Base-by-base conservation (phyloP, 1,140 invertebrate genomes). In the Ganaspis sp. region DNA sequence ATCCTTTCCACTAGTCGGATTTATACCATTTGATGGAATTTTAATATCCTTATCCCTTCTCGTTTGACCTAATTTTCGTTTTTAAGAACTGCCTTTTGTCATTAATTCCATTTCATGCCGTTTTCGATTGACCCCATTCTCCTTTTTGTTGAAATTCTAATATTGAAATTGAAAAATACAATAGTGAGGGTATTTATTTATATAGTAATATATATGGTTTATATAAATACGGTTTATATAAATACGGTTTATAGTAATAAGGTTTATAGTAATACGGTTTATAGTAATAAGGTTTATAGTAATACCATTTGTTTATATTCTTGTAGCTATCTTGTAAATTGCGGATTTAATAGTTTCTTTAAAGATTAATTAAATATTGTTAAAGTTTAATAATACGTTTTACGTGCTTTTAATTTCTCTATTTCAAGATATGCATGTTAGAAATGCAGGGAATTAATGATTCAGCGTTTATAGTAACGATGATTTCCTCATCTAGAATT, bases 401-500 rank as follows among this genome's bases (percentile, higher is more conserved):
- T 40, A 40, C n/a, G 12, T 45, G 15, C 42, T n/a, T 45, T 45
- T 45, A 45, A 45, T 45, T 45, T 45, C 42, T 45, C 12, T 15
- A 45, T 15, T 45, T 15, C 15, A 45, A 45, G 9, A 45, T 45
- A 40, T 6, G n/a, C 42, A 45, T 15, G 42, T 15, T 45, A 45
- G 4, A 15, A 45, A n/a, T n/a, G 12, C 42, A n/a, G 12, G n/a
- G 45, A 49, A 49, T 49, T 17, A n/a, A 49, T 49, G 45, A 49
- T 49, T 49, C 45, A 49, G n/a, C 45, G n/a, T 49, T 49, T 49
- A 49, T 49, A 49, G 6, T n/a, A 49, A 49, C 17, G 45, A 49
- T 49, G 45, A 49, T 49, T 17, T 49, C 17, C 45, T 17, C 45
- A 49, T 49, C 45, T 49, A 49, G 45, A 49, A 49, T 49, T 49